Base-by-base conservation (phyloP, 2,797 vertebrate species). In the Okamejei kenojei region DNA sequence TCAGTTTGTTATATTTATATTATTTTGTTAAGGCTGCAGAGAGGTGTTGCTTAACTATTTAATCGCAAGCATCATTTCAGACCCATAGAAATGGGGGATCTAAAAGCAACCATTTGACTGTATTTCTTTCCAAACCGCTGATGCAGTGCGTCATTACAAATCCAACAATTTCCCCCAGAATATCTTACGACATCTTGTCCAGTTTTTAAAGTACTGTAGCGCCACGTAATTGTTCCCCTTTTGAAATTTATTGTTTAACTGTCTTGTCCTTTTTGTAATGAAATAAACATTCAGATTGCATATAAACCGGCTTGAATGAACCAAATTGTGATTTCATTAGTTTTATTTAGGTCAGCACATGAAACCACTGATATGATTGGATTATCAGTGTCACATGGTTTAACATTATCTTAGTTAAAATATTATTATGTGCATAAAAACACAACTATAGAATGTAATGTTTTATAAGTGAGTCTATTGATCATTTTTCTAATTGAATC, bases 1-100 rank as follows among this genome's bases (percentile, higher is more conserved):
- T 88, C 90, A 73, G 71, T 92, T 73, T 92, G 71, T n/a, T n/a
- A n/a, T 76, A 92, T 92, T 92, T 92, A 76, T 92, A 91, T 91
- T 91, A 73, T 92, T 92, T 74, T 91, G 90, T 91, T 92, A 76
- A 76, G 90, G 68, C 10, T 74, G n/a, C 90, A 91, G 90, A 92
- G 71, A 92, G 71, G 90, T 92, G 45, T 54, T 76, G 90, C 90
- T 45, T n/a, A 92, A 76, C 90, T 92, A 73, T 73, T 74, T 76
- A 74, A 92, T 92, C 90, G 54, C 32, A 6, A 73, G 74, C 71
- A 74, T 92, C 4, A 76, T 74, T 92, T 92, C 21, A 76, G 71
- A 26, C 58, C 71, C 90, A 58, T 26, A 54, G 35, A 73, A 92
- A 7, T 45, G n/a, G 13, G 90, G 38, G 71, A 8, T 92, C 26